Conservation (phyloP, 2,888 invertebrate species). For the Chromoteleia sp. region DNA sequence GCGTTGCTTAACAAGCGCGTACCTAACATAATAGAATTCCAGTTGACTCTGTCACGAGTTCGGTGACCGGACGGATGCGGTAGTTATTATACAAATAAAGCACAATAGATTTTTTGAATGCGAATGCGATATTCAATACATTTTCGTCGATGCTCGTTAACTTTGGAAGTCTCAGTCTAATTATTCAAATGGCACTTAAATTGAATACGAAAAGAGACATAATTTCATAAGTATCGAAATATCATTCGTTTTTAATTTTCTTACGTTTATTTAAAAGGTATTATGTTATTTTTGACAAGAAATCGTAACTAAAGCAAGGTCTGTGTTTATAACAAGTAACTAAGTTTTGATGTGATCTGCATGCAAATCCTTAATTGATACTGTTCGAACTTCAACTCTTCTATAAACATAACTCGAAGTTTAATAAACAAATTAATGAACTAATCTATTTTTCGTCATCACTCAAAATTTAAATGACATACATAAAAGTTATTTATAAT, state of each 20-base stretch:
- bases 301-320: no score
- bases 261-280: no score
- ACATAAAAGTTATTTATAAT: no score
- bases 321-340: no score
- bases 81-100: slow-evolving; percentile 64
- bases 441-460: no score
- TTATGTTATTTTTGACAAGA: no score
- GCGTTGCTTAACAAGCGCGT: slow-evolving; percentile 68
- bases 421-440: no score
- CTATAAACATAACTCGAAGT: no score
- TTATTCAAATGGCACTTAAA: slow-evolving; percentile 4
- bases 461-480: no score
- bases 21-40: slow-evolving; percentile 75
- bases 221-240: neutral
- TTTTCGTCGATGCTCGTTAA: slow-evolving; percentile 59
- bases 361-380: no score
- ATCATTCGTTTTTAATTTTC: neutral
- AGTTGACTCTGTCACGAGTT: slow-evolving; percentile 72
- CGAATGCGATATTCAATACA: slow-evolving; percentile 40
- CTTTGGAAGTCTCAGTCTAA: neutral
- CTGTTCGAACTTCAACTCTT: no score
- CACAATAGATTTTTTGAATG: slow-evolving; percentile 42
- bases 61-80: slow-evolving; percentile 72
- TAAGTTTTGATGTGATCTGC: no score
- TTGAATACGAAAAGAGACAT: neutral